Percentiles rank a stretch among this genome's conserved stretches.
Evolutionary conservation across 1,140 invertebrate genomes (phyloP).

Genomic region (Bursaphelenchus mucronatus): DNA sequence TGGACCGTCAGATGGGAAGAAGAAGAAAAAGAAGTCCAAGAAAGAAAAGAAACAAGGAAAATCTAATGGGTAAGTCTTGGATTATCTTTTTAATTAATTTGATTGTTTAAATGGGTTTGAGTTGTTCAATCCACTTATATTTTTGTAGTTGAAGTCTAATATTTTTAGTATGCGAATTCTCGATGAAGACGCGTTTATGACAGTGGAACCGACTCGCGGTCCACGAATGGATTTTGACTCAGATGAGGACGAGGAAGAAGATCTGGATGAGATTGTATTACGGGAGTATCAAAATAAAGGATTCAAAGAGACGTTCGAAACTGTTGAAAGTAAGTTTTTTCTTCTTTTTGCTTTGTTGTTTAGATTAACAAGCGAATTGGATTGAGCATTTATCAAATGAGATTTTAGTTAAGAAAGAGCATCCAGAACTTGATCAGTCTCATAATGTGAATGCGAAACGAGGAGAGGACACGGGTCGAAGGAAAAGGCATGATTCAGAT

Average conservation of each 20-base stretch:
- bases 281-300: slow-evolving; percentile 8
- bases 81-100: neutral
- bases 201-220: slow-evolving; percentile 7
- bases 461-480: slow-evolving; percentile 1
- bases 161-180: slow-evolving; percentile 33
- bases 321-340: slow-evolving; percentile 22
- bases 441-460: no score
- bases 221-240: slow-evolving; percentile 21
- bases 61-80: neutral
- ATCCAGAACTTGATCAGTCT: no score
- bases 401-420: no score
- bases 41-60: slow-evolving; percentile 22
- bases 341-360: slow-evolving; percentile 24
- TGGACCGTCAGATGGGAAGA: slow-evolving; percentile 17
- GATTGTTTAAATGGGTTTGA: slow-evolving; percentile 1
- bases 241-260: slow-evolving; percentile 34
- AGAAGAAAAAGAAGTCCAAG: slow-evolving; percentile 36
- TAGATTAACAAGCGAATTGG: slow-evolving; percentile 21
- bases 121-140: slow-evolving; percentile 3
- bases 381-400: neutral
- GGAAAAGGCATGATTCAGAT: slow-evolving; percentile 8
- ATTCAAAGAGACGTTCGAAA: slow-evolving; percentile 8
- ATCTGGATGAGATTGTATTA: slow-evolving; percentile 23
- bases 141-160: neutral
- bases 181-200: slow-evolving; percentile 38